Percentiles rank a stretch among this genome's conserved stretches.
Evolutionary conservation across 2,888 invertebrate genomes (phyloP).

Genomic region (Cheilosia grossa): DNA sequence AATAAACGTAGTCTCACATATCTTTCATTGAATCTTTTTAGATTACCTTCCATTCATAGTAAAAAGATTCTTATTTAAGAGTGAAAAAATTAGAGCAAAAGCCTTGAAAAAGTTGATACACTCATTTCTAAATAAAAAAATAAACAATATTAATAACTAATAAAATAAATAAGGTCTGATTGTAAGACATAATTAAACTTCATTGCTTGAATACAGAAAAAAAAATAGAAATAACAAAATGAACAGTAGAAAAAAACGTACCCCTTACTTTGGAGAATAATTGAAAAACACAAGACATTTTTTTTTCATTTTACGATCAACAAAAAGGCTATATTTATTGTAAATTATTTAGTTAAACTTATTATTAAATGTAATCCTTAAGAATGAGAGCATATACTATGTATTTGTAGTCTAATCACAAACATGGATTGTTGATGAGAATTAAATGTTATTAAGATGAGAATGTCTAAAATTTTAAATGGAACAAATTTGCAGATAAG

Average conservation of each 20-base stretch:
- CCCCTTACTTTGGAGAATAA: conserved; percentile 2
- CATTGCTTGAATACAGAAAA: conserved; percentile 24
- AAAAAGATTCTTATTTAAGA: conserved; percentile 9
- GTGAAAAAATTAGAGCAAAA: conserved; percentile 6
- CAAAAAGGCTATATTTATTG: conserved; percentile 7
- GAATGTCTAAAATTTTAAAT: conserved; percentile 41
- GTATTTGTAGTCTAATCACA: conserved; percentile 14
- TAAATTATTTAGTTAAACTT: conserved; percentile 55
- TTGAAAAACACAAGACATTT: conserved; percentile 13
- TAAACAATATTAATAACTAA: conserved; percentile 2
- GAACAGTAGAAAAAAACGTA: not conserved
- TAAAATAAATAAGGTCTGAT: conserved; percentile 6
- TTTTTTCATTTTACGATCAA: not conserved
- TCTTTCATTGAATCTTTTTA: conserved; percentile 33
- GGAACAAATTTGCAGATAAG: not conserved
- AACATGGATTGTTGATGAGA: conserved; percentile 33
- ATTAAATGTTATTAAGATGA: conserved; percentile 24
- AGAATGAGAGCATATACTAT: conserved; percentile 32
- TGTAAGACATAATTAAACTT: conserved; percentile 30
- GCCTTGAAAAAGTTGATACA: conserved; percentile 46
- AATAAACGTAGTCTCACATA: conserved; percentile 55
- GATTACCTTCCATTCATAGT: conserved; percentile 27
- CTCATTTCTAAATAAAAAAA: conserved; percentile 14
- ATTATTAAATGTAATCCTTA: conserved; percentile 29
- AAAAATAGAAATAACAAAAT: not conserved